Evolutionary conservation across 2,888 invertebrate species (phyloP), one percentile per base, ranked within the genome.

Genomic region (Dendrolimus pini): DNA sequence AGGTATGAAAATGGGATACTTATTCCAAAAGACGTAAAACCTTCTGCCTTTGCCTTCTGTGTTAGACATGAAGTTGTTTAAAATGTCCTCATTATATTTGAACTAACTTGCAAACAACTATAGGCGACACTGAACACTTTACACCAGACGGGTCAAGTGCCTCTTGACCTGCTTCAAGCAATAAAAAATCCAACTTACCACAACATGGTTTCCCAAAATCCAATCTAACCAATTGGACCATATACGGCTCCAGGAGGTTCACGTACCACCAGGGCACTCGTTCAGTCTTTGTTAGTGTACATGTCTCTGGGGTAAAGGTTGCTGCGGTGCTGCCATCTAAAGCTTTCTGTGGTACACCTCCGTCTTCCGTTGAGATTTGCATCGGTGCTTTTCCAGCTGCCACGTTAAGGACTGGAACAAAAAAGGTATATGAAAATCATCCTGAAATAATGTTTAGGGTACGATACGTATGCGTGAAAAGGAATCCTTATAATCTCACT

Each of bases 191-290:
- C 1, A 7, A 64, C 95, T 95, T 86, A 96, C 97, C 97, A 80
- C 97, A 97, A 75, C 97, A 97, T 30, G 96, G 93, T 80, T 96
- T 96, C 62, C 97, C 97, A 75, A 97, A 97, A 90, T 97, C 97
- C 60, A 98, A 89, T 54, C 97, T 91, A 41, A 98, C 97, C 60
- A 98, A 91, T 80, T 98, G 97, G 61, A 98, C 97, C 97, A 98
- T 97, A 82, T 98, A 98, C 0, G 98, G 97, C 78, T 98, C 98
- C 62, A 98, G 91, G 1, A 98, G 93, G 85, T 98, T 98, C 70
- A 98, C 97, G 86, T 98, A 98, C 97, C 97, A 98, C 97, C 97
- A 97, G 2, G 97, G 97, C 41, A 94, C 93, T n/a, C 94, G 89
- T 82, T 97, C 97, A 0, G 94, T 80, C 82, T 95, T 95, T 1